Evolutionary conservation across 2,797 vertebrate genomes (phyloP).

Genomic region (Pseudocheirus occidentalis): DNA sequence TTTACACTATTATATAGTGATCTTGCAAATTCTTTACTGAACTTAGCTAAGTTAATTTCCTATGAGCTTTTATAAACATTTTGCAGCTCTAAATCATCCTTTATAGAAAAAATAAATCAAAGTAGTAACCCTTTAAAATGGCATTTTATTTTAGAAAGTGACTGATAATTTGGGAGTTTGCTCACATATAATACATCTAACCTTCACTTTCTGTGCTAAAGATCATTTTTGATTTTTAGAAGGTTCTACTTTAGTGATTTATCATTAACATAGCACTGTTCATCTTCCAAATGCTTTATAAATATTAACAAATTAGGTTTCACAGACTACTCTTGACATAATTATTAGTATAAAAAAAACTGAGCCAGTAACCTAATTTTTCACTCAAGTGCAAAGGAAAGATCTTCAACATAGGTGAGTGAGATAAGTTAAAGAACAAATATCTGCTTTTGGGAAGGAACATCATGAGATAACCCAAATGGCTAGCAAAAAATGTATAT

Average conservation of each 20-base stretch:
- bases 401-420: neutral
- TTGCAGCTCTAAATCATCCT: neutral
- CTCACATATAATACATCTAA: neutral
- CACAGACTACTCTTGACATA: neutral
- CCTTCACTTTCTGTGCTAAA: slow-evolving; percentile 15
- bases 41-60: neutral
- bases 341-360: neutral
- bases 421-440: neutral
- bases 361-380: slow-evolving; percentile 13
- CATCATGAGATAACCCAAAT: neutral
- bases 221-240: slow-evolving; percentile 35
- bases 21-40: neutral
- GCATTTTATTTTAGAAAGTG: neutral
- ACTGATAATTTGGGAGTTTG: neutral
- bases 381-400: neutral
- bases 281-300: slow-evolving; percentile 22
- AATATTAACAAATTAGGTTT: slow-evolving; percentile 7
- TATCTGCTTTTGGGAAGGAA: neutral
- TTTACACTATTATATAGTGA: slow-evolving; percentile 6
- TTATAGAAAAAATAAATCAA: neutral
- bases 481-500: neutral
- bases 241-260: slow-evolving; percentile 1
- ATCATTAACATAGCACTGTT: neutral
- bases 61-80: neutral
- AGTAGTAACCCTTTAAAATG: neutral